phyloP scores from a whole-genome alignment of 2,113 vertebrate species.

The Bubo blakistoni region DNA sequence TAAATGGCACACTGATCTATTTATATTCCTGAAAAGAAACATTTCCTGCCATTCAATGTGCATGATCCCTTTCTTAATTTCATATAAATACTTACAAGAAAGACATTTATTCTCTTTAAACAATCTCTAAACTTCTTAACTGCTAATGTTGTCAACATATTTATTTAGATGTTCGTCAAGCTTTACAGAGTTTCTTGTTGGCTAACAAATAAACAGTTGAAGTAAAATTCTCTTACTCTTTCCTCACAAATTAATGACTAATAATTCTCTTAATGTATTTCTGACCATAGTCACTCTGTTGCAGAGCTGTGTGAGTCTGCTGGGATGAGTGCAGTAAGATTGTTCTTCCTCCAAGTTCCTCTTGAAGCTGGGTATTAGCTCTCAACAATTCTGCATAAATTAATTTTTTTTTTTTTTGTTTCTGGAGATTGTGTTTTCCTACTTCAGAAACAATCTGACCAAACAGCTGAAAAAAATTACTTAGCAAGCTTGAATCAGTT shows the following conservation, averaged over 20 bases:
- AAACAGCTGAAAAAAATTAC: background rate
- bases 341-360: background rate
- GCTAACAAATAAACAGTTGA: background rate
- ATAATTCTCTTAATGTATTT: background rate
- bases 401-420: background rate
- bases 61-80: background rate
- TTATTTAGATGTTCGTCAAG: background rate
- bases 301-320: background rate
- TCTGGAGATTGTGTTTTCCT: background rate
- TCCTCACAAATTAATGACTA: background rate
- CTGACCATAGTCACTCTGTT: background rate
- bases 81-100: background rate
- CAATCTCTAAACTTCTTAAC: background rate
- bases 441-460: background rate
- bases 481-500: background rate
- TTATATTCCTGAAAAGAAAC: background rate
- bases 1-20: background rate
- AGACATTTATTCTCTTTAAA: background rate
- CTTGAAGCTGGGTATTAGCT: background rate
- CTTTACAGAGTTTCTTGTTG: background rate
- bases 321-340: background rate
- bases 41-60: background rate
- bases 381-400: background rate
- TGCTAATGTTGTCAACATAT: background rate
- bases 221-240: background rate